These are phyloP conservation scores for Gastrophysa polygoni DNA, from an alignment of 2,888 invertebrate species.

Conservation along the genomic window DNA sequence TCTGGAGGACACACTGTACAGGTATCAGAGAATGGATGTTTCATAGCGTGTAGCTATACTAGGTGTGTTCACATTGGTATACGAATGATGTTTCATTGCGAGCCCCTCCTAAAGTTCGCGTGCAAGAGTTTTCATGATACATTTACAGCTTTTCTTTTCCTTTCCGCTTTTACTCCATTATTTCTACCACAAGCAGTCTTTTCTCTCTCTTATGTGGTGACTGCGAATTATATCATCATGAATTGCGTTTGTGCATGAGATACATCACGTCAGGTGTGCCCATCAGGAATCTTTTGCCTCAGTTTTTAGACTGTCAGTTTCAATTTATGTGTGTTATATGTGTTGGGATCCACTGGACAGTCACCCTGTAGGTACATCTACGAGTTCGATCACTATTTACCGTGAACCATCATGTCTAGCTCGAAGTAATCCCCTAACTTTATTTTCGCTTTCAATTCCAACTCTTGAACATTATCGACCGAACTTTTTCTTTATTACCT, in stretches of 20 bases:
- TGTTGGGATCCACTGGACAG: too few relatives aligned
- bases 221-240: neutral
- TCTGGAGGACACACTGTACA: neutral
- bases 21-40: neutral
- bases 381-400: neutral
- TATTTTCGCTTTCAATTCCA: neutral
- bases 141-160: conserved; percentile 14
- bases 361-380: too few relatives aligned
- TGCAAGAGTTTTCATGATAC: conserved; percentile 18
- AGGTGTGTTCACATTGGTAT: conserved; percentile 21
- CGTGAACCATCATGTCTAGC: neutral
- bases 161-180: conserved; percentile 16
- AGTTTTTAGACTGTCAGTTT: too few relatives aligned
- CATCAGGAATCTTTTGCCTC: too few relatives aligned
- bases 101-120: conserved; percentile 24
- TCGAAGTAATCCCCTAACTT: neutral
- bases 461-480: neutral
- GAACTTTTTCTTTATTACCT: conserved; percentile 11
- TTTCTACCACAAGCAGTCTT: conserved; percentile 5
- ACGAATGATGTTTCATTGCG: conserved; percentile 21
- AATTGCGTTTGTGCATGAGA: neutral
- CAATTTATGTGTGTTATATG: too few relatives aligned
- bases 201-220: neutral
- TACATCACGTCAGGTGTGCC: too few relatives aligned
- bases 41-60: conserved; percentile 15